These are phyloP conservation scores for crab-eating macaque (Macaca fascicularis) DNA, from an alignment of 2,113 vertebrate genomes.

Conservation along the genomic window T2T-MFA8v1.1 NC_088380.1:153114001-153114500, in stretches of 20 bases:
- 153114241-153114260: slow-evolving; percentile 14
- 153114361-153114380: not conserved
- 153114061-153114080: not conserved
- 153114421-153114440: slow-evolving; percentile 68
- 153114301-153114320: not conserved
- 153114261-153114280: not conserved
- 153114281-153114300: not conserved
- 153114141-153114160: not conserved
- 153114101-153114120: not conserved
- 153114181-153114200: not conserved
- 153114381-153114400: not conserved
- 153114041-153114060: not conserved
- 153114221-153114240: not conserved
- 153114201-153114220: not conserved
- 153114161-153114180: slow-evolving; percentile 1
- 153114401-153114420: slow-evolving; percentile 56
- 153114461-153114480: slow-evolving; percentile 64
- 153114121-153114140: not conserved
- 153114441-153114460: slow-evolving; percentile 61
- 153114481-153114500: slow-evolving; percentile 66
- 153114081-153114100: not conserved
- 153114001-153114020: not conserved
- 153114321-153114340: not conserved
- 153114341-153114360: slow-evolving; percentile 1
- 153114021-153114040: not conserved